Evolutionary conservation across 2,113 vertebrate genomes (phyloP), one percentile per base, ranked within the genome.

Genomic region (Tonatia bakeri): DNA sequence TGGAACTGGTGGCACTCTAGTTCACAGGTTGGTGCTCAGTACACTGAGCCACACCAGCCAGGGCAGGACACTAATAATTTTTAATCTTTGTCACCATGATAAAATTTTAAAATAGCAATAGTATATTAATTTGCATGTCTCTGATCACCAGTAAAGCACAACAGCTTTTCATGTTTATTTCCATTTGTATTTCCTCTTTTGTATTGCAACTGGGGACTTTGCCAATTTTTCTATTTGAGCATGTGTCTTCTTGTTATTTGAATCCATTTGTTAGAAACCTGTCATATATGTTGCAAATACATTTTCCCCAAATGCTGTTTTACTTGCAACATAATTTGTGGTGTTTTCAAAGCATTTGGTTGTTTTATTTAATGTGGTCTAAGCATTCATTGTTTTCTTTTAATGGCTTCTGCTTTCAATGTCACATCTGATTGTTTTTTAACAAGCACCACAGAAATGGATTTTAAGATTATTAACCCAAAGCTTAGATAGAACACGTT

Each of bases 391-490:
- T 97, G 73, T 83, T 95, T 91, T 47, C 80, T 94, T 90, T 95
- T 92, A 93, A 94, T 72, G 80, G 31, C 77, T 92, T 95, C 67
- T 97, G 65, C 64, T 72, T 95, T 93, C 67, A 22, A 64, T 90
- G 45, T 94, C 70, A 87, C 70, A 92, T 76, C 80, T 96, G 96
- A 97, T 94, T 90, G 5, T 89, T 88, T 97, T 94, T 94, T 96
- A 95, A 96, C 94, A 94, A 94, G 81, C 87, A 38, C 64, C 82
- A 59, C 52, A 94, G 75, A 95, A 97, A 95, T 67, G 89, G 38
- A 95, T 92, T 95, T 97, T 96, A 95, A 90, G 76, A 96, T 95
- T 90, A 97, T 97, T 96, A 97, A 92, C 81, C 45, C 76, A 95
- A 96, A 87, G 94, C 95, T 90, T 88, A 92, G 65, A 92, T 26